Evolutionary conservation across 2,888 invertebrate genomes (phyloP).

Genomic region (Thereva unica): DNA sequence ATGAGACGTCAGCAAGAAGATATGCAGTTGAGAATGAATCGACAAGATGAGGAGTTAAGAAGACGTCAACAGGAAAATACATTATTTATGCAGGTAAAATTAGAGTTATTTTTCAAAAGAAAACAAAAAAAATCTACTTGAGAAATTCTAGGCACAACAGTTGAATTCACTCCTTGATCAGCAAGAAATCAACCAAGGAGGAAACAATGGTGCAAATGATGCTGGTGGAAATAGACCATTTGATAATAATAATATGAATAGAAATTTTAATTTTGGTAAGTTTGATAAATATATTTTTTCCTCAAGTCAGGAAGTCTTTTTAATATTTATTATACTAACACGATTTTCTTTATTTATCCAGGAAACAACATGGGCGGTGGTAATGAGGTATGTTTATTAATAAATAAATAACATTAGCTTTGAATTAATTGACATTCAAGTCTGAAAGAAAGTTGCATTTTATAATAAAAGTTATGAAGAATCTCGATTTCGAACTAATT

Average conservation of each 20-base stretch:
- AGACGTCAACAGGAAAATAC: conserved; percentile 86
- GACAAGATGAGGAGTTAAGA: conserved; percentile 83
- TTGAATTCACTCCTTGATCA: conserved; percentile 71
- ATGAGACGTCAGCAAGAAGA: conserved; percentile 74
- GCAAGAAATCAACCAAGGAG: conserved; percentile 68
- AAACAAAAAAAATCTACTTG: conserved; percentile 2
- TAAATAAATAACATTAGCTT: no score
- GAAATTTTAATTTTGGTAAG: conserved; percentile 37
- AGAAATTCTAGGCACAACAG: conserved; percentile 61
- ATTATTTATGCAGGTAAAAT: conserved; percentile 76
- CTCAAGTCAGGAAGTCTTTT: background rate
- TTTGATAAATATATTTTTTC: conserved; percentile 6
- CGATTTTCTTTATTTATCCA: background rate
- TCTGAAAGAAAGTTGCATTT: no score
- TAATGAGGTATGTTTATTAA: background rate
- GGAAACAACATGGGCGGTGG: conserved; percentile 38
- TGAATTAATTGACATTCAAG: no score
- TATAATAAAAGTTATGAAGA: no score
- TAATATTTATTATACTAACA: background rate
- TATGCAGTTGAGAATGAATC: conserved; percentile 75
- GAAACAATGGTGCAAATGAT: conserved; percentile 44
- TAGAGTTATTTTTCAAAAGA: background rate
- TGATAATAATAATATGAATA: conserved; percentile 47
- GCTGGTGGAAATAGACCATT: conserved; percentile 45
- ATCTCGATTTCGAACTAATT: no score